phyloP scores from a whole-genome alignment of 30 jellyfish, hydroid and myxozoan species.

The Phacellophora camtschatica region DNA sequence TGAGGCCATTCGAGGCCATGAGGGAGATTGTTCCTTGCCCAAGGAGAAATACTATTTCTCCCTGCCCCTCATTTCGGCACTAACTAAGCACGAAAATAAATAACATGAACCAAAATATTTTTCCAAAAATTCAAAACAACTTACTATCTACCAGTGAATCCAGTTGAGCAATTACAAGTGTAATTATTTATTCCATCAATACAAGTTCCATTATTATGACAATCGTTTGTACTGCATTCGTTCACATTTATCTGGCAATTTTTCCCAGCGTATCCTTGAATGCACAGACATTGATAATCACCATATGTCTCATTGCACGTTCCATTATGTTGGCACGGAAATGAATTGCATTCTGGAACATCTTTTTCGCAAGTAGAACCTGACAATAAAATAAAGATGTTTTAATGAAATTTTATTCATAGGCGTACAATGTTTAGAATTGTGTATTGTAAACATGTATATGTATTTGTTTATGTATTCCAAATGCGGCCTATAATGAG shows the following conservation, averaged over 20 bases:
- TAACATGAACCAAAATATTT: too few species aligned
- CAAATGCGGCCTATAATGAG: too few species aligned
- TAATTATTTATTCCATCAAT: slow-evolving; percentile 39
- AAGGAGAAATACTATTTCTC: too few species aligned
- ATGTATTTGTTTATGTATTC: too few species aligned
- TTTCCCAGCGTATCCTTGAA: slow-evolving; percentile 59
- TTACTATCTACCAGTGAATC: slow-evolving; percentile 62
- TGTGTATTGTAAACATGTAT: too few species aligned
- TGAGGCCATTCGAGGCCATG: too few species aligned
- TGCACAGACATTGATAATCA: slow-evolving; percentile 44
- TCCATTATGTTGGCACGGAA: slow-evolving; percentile 58
- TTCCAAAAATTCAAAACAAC: neutral
- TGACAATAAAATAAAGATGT: neutral
- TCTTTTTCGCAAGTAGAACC: slow-evolving; percentile 56
- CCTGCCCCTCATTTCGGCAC: too few species aligned
- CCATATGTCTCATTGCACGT: slow-evolving; percentile 48
- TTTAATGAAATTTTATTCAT: neutral
- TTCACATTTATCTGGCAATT: slow-evolving; percentile 35
- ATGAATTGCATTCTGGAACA: slow-evolving; percentile 42
- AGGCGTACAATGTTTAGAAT: neutral
- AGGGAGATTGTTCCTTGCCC: too few species aligned
- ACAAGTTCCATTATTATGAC: slow-evolving; percentile 58
- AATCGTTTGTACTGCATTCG: slow-evolving; percentile 15
- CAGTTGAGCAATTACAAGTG: slow-evolving; percentile 54
- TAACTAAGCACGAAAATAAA: too few species aligned